Base-by-base conservation (phyloP, 2,797 vertebrate genomes). In the Coendou prehensilis region DNA sequence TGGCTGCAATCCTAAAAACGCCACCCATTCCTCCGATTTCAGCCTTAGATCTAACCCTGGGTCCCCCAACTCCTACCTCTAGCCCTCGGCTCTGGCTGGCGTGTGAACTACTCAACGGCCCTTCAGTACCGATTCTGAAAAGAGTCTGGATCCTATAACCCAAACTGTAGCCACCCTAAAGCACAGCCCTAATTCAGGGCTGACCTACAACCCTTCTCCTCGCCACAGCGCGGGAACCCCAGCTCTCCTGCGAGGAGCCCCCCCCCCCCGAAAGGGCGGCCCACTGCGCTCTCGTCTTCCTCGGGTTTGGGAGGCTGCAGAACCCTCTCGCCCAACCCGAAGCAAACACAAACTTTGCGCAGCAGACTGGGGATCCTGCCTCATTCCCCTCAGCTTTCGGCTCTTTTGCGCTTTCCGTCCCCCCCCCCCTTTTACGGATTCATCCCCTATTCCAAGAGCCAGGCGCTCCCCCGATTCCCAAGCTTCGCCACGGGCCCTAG, bases 321-420 rank as follows among this genome's bases (percentile, higher is more conserved):
- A 87, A 64, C 78, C 76, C 57, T 9, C 52, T 83, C 23, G 30
- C 78, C 87, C 81, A 82, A 47, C 50, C 92, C 22, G 8, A 95
- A 95, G 92, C 91, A 97, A 93, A 93, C 78, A 80, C 89, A 97
- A 98, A 98, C 93, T 98, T 98, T 96, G 87, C 56, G 64, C 89
- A 6, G 84, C 93, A 50, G 71, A 69, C n/a, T 63, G 79, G 10
- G 82, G 87, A 96, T 87, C 73, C 91, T 75, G 63, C 64, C 83
- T 88, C 95, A 26, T 69, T 56, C 50, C 89, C 78, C 93, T 85
- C 37, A 4, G 83, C 69, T 86, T 89, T 71, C 76, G n/a, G 82
- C 23, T 94, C 50, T 30, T 0, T 57, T 71, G 57, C 20, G 41
- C 78, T 80, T 73, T 56, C 33, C 3, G 37, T 26, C 73, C 84